A percentile compares a stretch with the other conserved stretches of the same genome.
These are phyloP conservation scores for Turritopsis dohrnii DNA, from an alignment of 30 jellyfish, hydroid and myxozoan genomes.

Conservation along the genomic window DNA sequence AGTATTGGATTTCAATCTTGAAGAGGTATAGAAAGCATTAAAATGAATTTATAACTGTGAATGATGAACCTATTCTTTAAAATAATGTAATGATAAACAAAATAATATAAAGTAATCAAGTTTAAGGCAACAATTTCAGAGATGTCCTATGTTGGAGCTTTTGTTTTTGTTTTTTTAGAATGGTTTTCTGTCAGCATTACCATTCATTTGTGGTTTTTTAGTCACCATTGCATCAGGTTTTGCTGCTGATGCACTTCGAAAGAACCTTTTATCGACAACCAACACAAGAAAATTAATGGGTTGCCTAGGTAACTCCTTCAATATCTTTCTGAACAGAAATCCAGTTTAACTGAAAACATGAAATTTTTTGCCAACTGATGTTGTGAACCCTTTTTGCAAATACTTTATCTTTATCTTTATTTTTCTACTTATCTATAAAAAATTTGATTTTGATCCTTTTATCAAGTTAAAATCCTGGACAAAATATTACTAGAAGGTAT, in stretches of 20 bases:
- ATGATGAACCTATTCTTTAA: background rate
- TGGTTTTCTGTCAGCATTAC: constrained; percentile 72
- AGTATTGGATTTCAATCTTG: constrained; percentile 54
- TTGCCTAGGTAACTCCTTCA: constrained; percentile 35
- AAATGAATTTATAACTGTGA: background rate
- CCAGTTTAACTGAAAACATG: no score
- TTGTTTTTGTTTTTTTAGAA: constrained; percentile 35
- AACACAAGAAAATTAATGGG: constrained; percentile 45
- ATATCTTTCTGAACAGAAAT: no score
- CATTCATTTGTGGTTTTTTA: constrained; percentile 37
- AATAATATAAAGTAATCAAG: no score
- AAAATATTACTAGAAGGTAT: no score
- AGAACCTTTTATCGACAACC: constrained; percentile 43
- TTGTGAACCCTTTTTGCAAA: no score
- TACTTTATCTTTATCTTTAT: no score
- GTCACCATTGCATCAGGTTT: constrained; percentile 40
- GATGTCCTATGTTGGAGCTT: background rate
- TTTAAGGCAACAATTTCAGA: no score
- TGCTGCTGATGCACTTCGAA: constrained; percentile 46
- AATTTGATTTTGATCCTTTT: no score
- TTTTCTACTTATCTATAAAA: no score
- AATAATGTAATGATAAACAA: background rate
- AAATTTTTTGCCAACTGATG: no score
- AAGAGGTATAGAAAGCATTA: constrained; percentile 35
- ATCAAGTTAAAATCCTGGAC: no score